Evolutionary conservation across 2,113 vertebrate genomes (phyloP).

Genomic region (Micromys minutus): DNA sequence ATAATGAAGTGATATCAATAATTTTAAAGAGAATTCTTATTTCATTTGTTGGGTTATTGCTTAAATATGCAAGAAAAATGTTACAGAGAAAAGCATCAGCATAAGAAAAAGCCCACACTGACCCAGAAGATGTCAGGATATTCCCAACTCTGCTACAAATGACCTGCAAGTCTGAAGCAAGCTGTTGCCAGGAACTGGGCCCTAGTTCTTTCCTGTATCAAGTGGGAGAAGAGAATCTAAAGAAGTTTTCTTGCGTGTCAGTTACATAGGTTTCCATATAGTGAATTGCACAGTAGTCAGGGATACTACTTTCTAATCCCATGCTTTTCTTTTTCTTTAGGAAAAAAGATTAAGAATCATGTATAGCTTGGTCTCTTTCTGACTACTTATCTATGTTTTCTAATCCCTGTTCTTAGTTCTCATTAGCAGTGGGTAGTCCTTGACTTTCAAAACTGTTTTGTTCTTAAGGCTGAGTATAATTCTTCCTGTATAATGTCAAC

Average conservation of each 20-base stretch:
- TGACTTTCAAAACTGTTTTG: constrained; percentile 9
- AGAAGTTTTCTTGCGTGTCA: neutral
- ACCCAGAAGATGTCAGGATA: neutral
- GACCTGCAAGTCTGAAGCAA: neutral
- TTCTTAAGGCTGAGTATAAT: constrained; percentile 3
- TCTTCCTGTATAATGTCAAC: neutral
- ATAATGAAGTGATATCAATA: constrained; percentile 23
- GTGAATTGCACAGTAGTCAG: neutral
- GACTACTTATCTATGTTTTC: constrained; percentile 43
- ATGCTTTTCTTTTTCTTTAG: neutral
- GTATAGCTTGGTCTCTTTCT: neutral
- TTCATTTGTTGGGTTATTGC: constrained; percentile 15
- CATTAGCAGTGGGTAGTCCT: neutral
- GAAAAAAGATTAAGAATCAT: neutral
- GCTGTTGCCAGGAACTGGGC: neutral
- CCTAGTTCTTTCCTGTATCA: neutral
- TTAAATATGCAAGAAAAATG: neutral
- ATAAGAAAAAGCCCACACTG: neutral
- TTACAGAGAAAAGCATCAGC: neutral
- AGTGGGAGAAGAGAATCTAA: neutral
- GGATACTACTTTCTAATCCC: neutral
- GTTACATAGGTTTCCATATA: neutral
- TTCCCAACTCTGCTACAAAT: neutral
- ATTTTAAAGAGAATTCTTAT: constrained; percentile 37
- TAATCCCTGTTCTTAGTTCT: neutral